Base-by-base conservation (phyloP, 2,797 vertebrate species). In the Schizopygopsis pylzovi region DNA sequence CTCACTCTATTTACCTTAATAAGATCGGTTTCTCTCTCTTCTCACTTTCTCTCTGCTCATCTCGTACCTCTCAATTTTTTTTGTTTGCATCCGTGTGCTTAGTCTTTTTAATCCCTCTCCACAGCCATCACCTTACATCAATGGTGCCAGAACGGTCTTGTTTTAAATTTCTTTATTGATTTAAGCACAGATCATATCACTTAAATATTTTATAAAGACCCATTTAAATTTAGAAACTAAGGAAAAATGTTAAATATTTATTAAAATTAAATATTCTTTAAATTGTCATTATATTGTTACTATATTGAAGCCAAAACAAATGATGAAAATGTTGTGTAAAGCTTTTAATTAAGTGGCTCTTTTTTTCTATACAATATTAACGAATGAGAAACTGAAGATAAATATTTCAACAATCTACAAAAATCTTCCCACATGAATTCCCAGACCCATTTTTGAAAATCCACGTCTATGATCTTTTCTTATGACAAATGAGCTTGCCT, bases 61-160 rank as follows among this genome's bases (percentile, higher is more conserved):
- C 4, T 63, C 10, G 10, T 59, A n/a, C 20, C 13, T 43, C n/a
- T 47, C 12, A 16, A 16, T 33, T 33, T 45, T 45, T 25, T 72
- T 37, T 47, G 9, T 16, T 33, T 5, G 25, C 8, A 33, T 52
- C 16, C 33, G 45, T 12, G 4, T 52, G 25, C 25, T 28, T 49
- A 33, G 1, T 18, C 45, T 47, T 2, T 49, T 43, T 39, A 33
- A 33, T 33, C 28, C 2, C 52, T 52, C 25, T 75, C 9, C 45
- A 37, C 20, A 33, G 47, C 18, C 28, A 37, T 54, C 47, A 8
- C 70, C 43, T 72, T 72, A 22, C 43, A 6, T 72, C 22, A 72
- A 6, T 45, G 22, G 11, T 47, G 25, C 87, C 75, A 10, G 20
- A 81, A 68, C 85, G 88, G 87, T 88, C 89, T 89, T 90, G 89